Evolutionary conservation across 2,888 invertebrate genomes (phyloP).

Genomic region (Hirtodrosophila duncani): DNA sequence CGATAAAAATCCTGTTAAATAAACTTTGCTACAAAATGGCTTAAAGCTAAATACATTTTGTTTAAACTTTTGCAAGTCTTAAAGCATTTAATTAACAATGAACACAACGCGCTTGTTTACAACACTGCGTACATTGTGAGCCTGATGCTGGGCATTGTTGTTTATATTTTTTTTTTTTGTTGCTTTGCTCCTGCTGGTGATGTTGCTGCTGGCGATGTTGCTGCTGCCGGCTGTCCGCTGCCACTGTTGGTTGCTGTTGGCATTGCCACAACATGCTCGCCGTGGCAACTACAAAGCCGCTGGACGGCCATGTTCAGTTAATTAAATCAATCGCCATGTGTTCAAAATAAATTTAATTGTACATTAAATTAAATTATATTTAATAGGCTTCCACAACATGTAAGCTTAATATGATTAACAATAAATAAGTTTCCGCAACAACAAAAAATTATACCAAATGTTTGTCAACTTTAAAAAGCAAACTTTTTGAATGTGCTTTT

Average conservation of each 20-base stretch:
- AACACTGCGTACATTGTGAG: constrained; percentile 12
- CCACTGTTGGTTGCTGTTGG: constrained; percentile 31
- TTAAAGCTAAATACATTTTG: too few relatives aligned
- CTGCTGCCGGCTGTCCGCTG: constrained; percentile 9
- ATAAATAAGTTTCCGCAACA: constrained; percentile 24
- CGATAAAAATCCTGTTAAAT: too few relatives aligned
- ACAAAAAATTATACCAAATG: constrained; percentile 30
- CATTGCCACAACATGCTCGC: constrained; percentile 21
- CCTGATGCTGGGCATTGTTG: constrained; percentile 1
- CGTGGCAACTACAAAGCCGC: constrained; percentile 31
- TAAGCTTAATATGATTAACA: constrained; percentile 31
- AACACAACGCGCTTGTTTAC: constrained; percentile 12
- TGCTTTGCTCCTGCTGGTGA: constrained; percentile 23
- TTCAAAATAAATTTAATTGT: constrained; percentile 61
- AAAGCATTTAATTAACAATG: constrained; percentile 58
- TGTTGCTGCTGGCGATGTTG: constrained; percentile 20
- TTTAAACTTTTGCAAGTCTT: constrained; percentile 13
- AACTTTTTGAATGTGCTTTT: background rate
- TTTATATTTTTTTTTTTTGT: constrained; percentile 5
- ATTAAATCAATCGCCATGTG: constrained; percentile 64
- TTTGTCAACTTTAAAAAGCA: too few relatives aligned
- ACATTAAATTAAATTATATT: constrained; percentile 43
- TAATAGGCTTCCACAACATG: constrained; percentile 36
- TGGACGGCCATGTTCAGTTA: constrained; percentile 56
- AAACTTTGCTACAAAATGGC: too few relatives aligned